Evolutionary conservation across 30 jellyfish, hydroid and myxozoan species (phyloP).

Genomic region (Rhopilema esculentum): DNA sequence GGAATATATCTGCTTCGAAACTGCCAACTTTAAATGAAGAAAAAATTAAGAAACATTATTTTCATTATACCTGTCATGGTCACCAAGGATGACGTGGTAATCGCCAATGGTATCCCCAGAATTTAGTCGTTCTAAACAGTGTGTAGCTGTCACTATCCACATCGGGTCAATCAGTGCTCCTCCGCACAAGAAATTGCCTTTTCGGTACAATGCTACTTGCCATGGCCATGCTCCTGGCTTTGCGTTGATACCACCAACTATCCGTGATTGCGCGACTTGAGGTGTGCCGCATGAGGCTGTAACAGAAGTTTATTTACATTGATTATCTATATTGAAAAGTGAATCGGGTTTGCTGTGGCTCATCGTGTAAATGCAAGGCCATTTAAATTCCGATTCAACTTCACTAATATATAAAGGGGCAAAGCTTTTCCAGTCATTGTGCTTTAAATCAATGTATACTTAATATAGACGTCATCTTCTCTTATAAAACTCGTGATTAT

Average conservation of each 20-base stretch:
- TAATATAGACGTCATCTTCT: too few species aligned
- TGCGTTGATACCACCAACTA: conserved; percentile 55
- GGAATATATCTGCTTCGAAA: too few species aligned
- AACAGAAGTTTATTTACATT: background rate
- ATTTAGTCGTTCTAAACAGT: conserved; percentile 20
- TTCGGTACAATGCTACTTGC: conserved; percentile 47
- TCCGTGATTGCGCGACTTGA: conserved; percentile 27
- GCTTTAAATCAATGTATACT: too few species aligned
- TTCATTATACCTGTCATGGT: conserved; percentile 13
- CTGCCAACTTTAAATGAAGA: too few species aligned
- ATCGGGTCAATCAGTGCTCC: conserved; percentile 54
- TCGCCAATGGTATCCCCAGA: conserved; percentile 4
- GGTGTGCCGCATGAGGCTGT: conserved; percentile 15
- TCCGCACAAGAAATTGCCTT: conserved; percentile 37
- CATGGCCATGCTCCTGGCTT: conserved; percentile 82
- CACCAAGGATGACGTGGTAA: conserved; percentile 37
- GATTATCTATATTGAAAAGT: too few species aligned
- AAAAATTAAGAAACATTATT: background rate
- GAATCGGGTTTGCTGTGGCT: too few species aligned
- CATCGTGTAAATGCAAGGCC: too few species aligned
- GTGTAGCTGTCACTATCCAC: conserved; percentile 72
- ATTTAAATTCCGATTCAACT: too few species aligned
- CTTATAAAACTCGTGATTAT: too few species aligned
- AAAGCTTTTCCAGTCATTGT: too few species aligned
- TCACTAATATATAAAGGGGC: too few species aligned